A percentile compares a stretch with the other conserved stretches of the same genome.
phyloP scores from a whole-genome alignment of 1,140 invertebrate species.

The Gonioctena quinquepunctata region DNA sequence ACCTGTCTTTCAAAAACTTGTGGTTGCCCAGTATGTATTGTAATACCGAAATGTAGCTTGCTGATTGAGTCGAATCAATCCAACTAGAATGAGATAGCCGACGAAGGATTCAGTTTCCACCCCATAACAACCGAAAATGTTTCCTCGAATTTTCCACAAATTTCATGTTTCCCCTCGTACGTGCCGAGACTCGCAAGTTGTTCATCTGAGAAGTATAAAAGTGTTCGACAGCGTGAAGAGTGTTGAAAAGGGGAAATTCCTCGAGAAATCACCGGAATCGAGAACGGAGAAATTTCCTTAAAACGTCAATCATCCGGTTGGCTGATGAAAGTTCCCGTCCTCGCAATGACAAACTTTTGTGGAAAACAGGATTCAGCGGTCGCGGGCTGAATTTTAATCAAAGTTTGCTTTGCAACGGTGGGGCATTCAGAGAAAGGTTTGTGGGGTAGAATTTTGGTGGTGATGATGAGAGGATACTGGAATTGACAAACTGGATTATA shows the following conservation, averaged over 20 bases:
- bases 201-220: conserved; percentile 35
- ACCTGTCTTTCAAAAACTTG: too few species aligned
- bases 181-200: conserved; percentile 36
- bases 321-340: conserved; percentile 34
- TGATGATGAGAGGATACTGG: too few species aligned
- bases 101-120: too few species aligned
- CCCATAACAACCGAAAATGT: too few species aligned
- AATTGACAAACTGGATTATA: too few species aligned
- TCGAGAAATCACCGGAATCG: conserved; percentile 41
- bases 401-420: neutral
- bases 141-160: neutral
- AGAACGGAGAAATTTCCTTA: conserved; percentile 37
- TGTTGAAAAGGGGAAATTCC: conserved; percentile 36
- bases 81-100: too few species aligned
- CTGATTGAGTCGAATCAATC: too few species aligned
- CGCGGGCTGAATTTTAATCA: conserved; percentile 11
- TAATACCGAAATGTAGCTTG: too few species aligned
- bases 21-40: too few species aligned
- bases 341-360: conserved; percentile 33
- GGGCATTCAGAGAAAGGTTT: neutral
- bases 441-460: neutral
- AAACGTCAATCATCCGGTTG: conserved; percentile 45
- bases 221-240: conserved; percentile 36
- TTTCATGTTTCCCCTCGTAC: conserved; percentile 8
- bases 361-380: conserved; percentile 10